Base-by-base conservation (phyloP, 2,113 vertebrate genomes). In the Pterophyllum scalare region DNA sequence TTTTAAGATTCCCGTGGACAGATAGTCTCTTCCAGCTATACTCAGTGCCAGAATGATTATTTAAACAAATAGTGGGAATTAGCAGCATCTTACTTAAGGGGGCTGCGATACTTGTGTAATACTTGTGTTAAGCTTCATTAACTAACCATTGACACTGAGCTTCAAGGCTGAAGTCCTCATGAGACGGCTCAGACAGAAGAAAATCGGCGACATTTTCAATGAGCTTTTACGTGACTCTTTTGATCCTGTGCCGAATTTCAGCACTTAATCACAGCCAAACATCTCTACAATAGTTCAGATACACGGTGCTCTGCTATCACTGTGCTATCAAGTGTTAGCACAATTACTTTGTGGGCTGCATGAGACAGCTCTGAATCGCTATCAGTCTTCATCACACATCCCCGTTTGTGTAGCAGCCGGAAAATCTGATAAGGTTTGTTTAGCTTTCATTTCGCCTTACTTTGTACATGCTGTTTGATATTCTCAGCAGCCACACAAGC, bases 61-160 rank as follows among this genome's bases (percentile, higher is more conserved):
- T 72, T 54, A 54, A 28, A 72, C 57, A 77, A 62, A 77, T 26
- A 49, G 10, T 3, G 22, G 22, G 12, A 35, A 56, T 60, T 40
- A 38, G 40, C 49, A 52, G 61, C 22, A 6, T 72, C 31, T 58
- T 22, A 56, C 22, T 52, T 59, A 38, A 46, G 17, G 8, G 2
- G 4, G n/a, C 46, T 26, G 35, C 2, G 17, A 28, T n/a, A 46
- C 59, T 40, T 5, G 8, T 75, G 49, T 70, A 70, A 70, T 70
- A 49, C 46, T n/a, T 11, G 28, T 38, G 43, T 75, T 52, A n/a
- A 49, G 65, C 38, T 65, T 80, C 28, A 58, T 57, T 72, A 72
- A 54, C 67, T 54, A 72, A 54, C 67, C 67, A 72, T 5, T 72
- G 67, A 72, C 46, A 72, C n/a, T 72, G 19, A 72, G 67, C 67